phyloP scores from a whole-genome alignment of 2,797 vertebrate species.

The Semotilus atromaculatus region DNA sequence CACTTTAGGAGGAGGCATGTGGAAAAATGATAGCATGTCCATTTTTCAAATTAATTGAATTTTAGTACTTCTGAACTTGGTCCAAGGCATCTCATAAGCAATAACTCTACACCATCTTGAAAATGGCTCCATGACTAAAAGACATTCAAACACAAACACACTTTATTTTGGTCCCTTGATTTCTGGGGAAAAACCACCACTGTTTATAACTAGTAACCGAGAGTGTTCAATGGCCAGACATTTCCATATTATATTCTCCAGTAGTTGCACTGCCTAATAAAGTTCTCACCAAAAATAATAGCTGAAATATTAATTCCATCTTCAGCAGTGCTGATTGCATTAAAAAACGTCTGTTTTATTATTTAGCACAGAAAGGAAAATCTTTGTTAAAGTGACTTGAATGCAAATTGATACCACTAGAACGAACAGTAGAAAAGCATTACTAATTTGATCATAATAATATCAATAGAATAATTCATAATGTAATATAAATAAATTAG shows the following conservation, averaged over 20 bases:
- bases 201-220: conserved; percentile 55
- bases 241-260: conserved; percentile 72
- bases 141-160: conserved; percentile 61
- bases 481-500: conserved; percentile 84
- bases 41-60: conserved; percentile 87
- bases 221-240: conserved; percentile 69
- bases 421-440: conserved; percentile 76
- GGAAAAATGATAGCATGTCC: conserved; percentile 83
- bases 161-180: conserved; percentile 16
- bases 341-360: conserved; percentile 84
- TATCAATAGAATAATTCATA: conserved; percentile 89
- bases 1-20: conserved; percentile 78
- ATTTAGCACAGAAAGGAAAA: conserved; percentile 84
- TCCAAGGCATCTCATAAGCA: conserved; percentile 77
- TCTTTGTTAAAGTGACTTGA: conserved; percentile 84
- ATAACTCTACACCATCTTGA: conserved; percentile 78
- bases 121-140: conserved; percentile 76
- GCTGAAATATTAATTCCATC: conserved; percentile 80
- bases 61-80: conserved; percentile 85
- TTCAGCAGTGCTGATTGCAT: conserved; percentile 77
- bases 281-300: conserved; percentile 72
- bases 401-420: conserved; percentile 82
- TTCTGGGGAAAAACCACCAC: conserved; percentile 67
- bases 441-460: conserved; percentile 83
- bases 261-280: conserved; percentile 65